phyloP scores from a whole-genome alignment of 2,888 invertebrate genomes.

The Quadroppia sp. region DNA sequence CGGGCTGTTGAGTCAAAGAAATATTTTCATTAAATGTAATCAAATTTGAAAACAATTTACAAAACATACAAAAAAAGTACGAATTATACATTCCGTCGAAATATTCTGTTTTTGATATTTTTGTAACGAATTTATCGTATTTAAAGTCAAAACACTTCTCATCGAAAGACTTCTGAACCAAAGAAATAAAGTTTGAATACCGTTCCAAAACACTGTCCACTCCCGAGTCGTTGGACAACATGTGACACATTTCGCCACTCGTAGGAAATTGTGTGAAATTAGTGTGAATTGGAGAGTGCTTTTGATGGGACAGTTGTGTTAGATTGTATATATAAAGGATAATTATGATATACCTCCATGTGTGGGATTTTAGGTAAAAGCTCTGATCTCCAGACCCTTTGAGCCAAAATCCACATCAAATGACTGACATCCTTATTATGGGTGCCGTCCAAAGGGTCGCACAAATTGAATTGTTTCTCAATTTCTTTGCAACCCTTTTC shows the following conservation, averaged over 20 bases:
- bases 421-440: slow-evolving; percentile 61
- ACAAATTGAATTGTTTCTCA: slow-evolving; percentile 70
- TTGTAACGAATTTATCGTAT: slow-evolving; percentile 69
- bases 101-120: slow-evolving; percentile 62
- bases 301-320: not conserved
- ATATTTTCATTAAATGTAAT: too few species aligned
- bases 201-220: slow-evolving; percentile 59
- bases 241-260: slow-evolving; percentile 72
- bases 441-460: slow-evolving; percentile 63
- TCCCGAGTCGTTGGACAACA: slow-evolving; percentile 58
- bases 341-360: slow-evolving; percentile 61
- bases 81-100: slow-evolving; percentile 60
- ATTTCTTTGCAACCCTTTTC: slow-evolving; percentile 62
- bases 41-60: not conserved
- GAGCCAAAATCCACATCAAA: slow-evolving; percentile 74
- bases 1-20: slow-evolving; percentile 58
- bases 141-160: slow-evolving; percentile 77
- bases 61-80: too few species aligned
- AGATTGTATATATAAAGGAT: slow-evolving; percentile 53
- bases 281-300: slow-evolving; percentile 42
- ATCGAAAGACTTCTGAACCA: slow-evolving; percentile 63
- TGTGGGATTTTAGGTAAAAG: slow-evolving; percentile 92
- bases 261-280: slow-evolving; percentile 65
- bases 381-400: slow-evolving; percentile 80
- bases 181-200: slow-evolving; percentile 67